These are phyloP conservation scores for Apamea anceps DNA, from an alignment of 2,888 invertebrate genomes.

Conservation along the genomic window DNA sequence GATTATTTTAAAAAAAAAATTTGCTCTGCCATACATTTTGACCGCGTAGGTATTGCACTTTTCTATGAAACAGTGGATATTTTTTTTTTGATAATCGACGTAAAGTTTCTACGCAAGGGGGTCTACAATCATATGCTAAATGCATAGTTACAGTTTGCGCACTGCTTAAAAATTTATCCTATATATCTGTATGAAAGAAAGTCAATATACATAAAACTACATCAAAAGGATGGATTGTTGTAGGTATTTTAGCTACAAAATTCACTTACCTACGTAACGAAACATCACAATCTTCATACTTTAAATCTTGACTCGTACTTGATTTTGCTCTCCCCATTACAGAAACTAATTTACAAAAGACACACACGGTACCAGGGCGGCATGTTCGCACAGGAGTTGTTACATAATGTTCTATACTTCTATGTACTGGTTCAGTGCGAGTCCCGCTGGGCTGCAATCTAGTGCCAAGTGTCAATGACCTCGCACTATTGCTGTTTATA, in stretches of 20 bases:
- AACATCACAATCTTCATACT: too few species aligned
- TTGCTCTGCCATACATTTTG: too few species aligned
- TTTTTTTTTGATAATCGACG: too few species aligned
- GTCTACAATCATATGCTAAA: too few species aligned
- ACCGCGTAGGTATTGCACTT: too few species aligned
- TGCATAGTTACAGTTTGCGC: too few species aligned
- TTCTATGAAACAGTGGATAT: too few species aligned
- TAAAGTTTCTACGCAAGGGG: too few species aligned
- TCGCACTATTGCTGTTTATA: constrained; percentile 57
- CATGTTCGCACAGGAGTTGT: constrained; percentile 44
- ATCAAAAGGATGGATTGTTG: background rate
- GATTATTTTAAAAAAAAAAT: too few species aligned
- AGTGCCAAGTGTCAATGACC: constrained; percentile 70
- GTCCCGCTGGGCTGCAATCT: constrained; percentile 68
- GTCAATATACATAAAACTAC: background rate
- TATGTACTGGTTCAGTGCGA: constrained; percentile 58
- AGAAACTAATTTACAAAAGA: constrained; percentile 51
- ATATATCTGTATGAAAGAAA: background rate
- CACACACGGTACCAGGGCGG: constrained; percentile 47
- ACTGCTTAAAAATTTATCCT: too few species aligned
- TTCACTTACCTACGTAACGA: background rate
- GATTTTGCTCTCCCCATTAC: constrained; percentile 1
- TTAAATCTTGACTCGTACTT: background rate
- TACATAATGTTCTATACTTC: constrained; percentile 54
- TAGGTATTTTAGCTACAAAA: background rate